Conservation (phyloP, 2,888 invertebrate species). For the Antitype chi region DNA sequence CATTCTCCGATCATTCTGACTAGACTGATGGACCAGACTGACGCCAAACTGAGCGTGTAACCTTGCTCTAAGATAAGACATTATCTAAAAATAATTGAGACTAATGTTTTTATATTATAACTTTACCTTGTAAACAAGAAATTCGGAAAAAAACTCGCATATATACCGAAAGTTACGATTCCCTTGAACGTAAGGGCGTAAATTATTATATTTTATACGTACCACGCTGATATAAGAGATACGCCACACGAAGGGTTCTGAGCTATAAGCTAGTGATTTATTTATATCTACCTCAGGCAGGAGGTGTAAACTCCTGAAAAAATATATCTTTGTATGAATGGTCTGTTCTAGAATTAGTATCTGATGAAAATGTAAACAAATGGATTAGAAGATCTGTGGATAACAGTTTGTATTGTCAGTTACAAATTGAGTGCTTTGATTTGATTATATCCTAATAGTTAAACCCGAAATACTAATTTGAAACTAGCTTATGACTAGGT, state of each 20-base stretch:
- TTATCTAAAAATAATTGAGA: not conserved
- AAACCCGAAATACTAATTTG: not conserved
- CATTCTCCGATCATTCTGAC: no score
- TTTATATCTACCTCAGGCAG: conserved; percentile 30
- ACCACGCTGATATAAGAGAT: conserved; percentile 41
- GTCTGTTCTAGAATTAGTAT: not conserved
- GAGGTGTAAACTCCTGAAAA: conserved; percentile 3
- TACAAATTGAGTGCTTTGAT: no score
- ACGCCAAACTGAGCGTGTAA: no score
- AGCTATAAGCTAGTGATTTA: conserved; percentile 49
- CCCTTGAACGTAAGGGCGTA: conserved; percentile 23
- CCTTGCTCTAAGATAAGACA: not conserved
- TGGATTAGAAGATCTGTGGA: not conserved
- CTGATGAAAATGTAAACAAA: not conserved
- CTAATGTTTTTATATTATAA: not conserved
- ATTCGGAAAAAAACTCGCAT: conserved; percentile 1
- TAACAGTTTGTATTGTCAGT: not conserved
- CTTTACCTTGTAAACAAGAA: not conserved
- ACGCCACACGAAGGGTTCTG: conserved; percentile 13
- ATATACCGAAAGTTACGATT: conserved; percentile 4
- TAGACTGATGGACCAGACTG: no score
- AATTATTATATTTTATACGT: conserved; percentile 47
- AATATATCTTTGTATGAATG: not conserved
- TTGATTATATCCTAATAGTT: not conserved
- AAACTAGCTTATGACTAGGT: not conserved